phyloP scores from a whole-genome alignment of 2,797 vertebrate species.

The Sorex maritimensis region DNA sequence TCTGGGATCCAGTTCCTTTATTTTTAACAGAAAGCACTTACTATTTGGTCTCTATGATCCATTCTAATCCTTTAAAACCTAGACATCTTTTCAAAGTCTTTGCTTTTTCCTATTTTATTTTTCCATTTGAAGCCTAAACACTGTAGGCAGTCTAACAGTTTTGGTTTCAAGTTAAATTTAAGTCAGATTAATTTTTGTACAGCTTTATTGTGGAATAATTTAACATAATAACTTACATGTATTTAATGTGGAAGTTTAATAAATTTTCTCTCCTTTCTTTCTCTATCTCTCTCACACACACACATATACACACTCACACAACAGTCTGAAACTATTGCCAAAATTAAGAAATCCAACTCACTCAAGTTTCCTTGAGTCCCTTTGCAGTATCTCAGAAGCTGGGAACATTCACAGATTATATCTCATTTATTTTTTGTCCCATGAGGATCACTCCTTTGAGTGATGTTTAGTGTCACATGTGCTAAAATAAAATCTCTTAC shows the following conservation, averaged over 20 bases:
- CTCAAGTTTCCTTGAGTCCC: not conserved
- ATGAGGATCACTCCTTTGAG: not conserved
- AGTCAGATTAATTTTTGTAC: slow-evolving; percentile 38
- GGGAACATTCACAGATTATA: not conserved
- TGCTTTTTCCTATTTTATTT: slow-evolving; percentile 60
- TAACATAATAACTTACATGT: not conserved
- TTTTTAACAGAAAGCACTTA: slow-evolving; percentile 51
- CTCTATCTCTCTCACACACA: too few relatives aligned
- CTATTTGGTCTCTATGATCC: slow-evolving; percentile 37
- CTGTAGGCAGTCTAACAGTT: slow-evolving; percentile 7
- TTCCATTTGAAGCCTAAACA: not conserved
- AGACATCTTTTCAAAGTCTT: slow-evolving; percentile 28
- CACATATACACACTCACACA: not conserved
- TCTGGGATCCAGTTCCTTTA: slow-evolving; percentile 51
- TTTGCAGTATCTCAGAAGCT: not conserved
- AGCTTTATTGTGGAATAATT: slow-evolving; percentile 59
- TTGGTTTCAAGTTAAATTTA: slow-evolving; percentile 49
- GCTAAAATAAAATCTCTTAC: too few relatives aligned
- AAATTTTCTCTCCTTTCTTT: not conserved
- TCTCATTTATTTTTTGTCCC: not conserved
- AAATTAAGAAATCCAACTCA: not conserved
- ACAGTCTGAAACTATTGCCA: not conserved
- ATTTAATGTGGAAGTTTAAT: slow-evolving; percentile 10
- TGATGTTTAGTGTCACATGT: not conserved
- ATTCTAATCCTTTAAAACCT: slow-evolving; percentile 45